Base-by-base conservation (phyloP, 1,140 invertebrate species). In the Hylaeus volcanicus region DNA sequence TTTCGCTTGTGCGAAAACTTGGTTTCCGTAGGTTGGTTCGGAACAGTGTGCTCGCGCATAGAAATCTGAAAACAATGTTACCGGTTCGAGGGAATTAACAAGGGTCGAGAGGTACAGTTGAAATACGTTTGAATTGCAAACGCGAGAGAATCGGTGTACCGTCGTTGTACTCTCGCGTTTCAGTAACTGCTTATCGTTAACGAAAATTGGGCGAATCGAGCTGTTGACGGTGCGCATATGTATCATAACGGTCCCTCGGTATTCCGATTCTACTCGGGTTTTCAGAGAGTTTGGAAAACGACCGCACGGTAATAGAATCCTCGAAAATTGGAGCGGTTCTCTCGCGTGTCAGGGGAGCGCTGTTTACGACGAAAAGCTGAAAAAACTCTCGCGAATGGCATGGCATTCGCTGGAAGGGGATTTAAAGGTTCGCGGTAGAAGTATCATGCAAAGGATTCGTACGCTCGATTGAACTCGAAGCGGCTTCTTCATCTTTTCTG, bases 401-500 rank as follows among this genome's bases (percentile, higher is more conserved):
- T 26, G 26, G 26, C 26, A 26, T 66, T 8, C 45, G 15, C 5
- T 26, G 14, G 12, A 43, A 26, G 61, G 15, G 61, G 41, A 66
- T 74, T 45, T 65, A 26, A 69, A 61, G 78, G 45, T 65, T 72
- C 69, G 48, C 39, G 11, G 41, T 14, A 2, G 58, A 2, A 43
- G 48, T 9, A 63, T 70, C 72, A 69, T 64, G 74, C 51, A 55
- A 65, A 70, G 58, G 64, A 71, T 58, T 55, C 58, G 2, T 12
- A 51, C 64, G 58, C 48, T 56, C 65, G 60, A 72, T 65, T 43
- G 74, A 63, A 51, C 74, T 51, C 53, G 0, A 61, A 14, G 12
- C 3, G 9, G 41, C 6, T 48, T 39, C 37, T 74, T 66, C 72
- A 15, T 80, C 63, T 66, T 74, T 14, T 12, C 11, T 3, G 37